Evolutionary conservation across 1,140 invertebrate genomes (phyloP).

Genomic region (Patella vulgata): DNA sequence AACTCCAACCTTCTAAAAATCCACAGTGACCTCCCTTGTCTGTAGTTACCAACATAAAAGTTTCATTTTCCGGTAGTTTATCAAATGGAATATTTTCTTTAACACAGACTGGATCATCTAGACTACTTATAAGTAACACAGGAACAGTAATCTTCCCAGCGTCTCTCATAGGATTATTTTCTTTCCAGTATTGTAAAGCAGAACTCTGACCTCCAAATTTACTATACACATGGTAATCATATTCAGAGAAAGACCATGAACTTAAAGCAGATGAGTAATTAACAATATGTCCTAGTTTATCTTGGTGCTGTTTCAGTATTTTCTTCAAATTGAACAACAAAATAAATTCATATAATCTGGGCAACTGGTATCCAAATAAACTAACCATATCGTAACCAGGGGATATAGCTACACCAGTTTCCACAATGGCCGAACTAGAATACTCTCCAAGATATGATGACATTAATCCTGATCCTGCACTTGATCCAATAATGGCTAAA

Average conservation of each 20-base stretch:
- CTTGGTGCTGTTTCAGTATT: conserved; percentile 13
- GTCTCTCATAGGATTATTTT: conserved; percentile 39
- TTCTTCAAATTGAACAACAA: conserved; percentile 13
- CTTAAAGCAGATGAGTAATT: conserved; percentile 10
- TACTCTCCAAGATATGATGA: conserved; percentile 43
- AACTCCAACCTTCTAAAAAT: conserved; percentile 15
- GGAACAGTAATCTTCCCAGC: conserved; percentile 33
- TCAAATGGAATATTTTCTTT: conserved; percentile 30
- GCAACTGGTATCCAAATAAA: conserved; percentile 10
- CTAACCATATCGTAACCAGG: conserved; percentile 30
- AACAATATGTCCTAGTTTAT: conserved; percentile 6
- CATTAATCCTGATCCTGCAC: conserved; percentile 31
- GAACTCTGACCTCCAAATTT: conserved; percentile 24
- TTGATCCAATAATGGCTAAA: conserved; percentile 18
- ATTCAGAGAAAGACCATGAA: conserved; percentile 7
- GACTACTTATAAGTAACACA: conserved; percentile 29
- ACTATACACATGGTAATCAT: conserved; percentile 27
- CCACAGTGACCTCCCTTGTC: conserved; percentile 42
- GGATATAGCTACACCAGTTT: conserved; percentile 27
- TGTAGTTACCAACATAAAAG: conserved; percentile 29
- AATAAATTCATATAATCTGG: conserved; percentile 12
- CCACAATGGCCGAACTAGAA: conserved; percentile 25
- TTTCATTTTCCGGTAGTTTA: conserved; percentile 25
- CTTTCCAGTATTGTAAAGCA: conserved; percentile 38
- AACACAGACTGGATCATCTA: conserved; percentile 36